phyloP scores from a whole-genome alignment of 2,113 vertebrate species.

The Ctenomys sociabilis region DNA sequence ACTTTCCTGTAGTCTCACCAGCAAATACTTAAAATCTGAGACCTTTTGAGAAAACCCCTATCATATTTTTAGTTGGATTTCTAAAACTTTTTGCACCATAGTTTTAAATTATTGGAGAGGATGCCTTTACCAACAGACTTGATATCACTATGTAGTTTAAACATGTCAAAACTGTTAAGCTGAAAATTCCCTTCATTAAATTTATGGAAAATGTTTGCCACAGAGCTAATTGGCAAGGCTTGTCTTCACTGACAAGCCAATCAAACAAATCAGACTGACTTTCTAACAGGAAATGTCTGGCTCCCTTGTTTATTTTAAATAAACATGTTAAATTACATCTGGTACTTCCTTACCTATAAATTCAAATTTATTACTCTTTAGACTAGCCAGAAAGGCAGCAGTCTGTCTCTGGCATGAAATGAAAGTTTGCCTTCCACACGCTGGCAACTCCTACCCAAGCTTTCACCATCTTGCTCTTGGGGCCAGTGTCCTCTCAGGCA shows the following conservation, averaged over 20 bases:
- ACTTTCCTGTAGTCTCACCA: neutral
- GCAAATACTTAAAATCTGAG: slow-evolving; percentile 26
- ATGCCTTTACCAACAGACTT: neutral
- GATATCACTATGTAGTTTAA: slow-evolving; percentile 10
- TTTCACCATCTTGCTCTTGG: neutral
- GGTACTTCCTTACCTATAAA: slow-evolving; percentile 31
- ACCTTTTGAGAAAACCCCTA: neutral
- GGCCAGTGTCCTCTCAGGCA: neutral
- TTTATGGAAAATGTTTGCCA: slow-evolving; percentile 20
- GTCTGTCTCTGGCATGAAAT: neutral
- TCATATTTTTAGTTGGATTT: slow-evolving; percentile 18
- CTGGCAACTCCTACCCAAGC: neutral
- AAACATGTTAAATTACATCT: slow-evolving; percentile 38
- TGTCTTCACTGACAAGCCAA: slow-evolving; percentile 47
- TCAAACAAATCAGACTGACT: slow-evolving; percentile 50
- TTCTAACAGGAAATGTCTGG: slow-evolving; percentile 40
- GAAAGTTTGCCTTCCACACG: neutral
- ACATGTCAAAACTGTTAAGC: neutral
- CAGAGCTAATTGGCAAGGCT: slow-evolving; percentile 31
- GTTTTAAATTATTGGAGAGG: slow-evolving; percentile 24
- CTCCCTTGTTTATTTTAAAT: slow-evolving; percentile 58
- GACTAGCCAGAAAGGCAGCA: neutral
- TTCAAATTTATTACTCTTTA: slow-evolving; percentile 41
- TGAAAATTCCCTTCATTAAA: neutral
- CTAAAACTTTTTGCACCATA: slow-evolving; percentile 14